Percentiles rank a stretch among this genome's conserved stretches.
Evolutionary conservation across 1,140 invertebrate genomes (phyloP).

Genomic region (Callitettix versicolor): DNA sequence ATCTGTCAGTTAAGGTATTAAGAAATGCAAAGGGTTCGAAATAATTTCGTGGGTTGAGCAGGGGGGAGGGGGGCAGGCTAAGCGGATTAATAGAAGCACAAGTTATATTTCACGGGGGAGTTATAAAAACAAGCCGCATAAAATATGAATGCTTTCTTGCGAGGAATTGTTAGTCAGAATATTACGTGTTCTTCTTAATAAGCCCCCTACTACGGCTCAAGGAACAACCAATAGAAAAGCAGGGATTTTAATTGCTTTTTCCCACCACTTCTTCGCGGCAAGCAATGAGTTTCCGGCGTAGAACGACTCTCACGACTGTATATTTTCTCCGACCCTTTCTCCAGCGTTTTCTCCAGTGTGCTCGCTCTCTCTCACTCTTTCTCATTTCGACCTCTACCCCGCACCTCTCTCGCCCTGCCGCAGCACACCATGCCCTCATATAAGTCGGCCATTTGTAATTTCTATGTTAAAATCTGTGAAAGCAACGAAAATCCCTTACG

Average conservation of each 20-base stretch:
- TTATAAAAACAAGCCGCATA: conserved; percentile 13
- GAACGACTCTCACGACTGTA: conserved; percentile 10
- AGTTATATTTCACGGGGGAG: conserved; percentile 11
- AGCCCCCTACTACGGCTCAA: conserved; percentile 9
- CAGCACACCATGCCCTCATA: conserved; percentile 12
- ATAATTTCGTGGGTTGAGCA: too few relatives aligned
- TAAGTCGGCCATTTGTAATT: conserved; percentile 24
- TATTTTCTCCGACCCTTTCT: conserved; percentile 15
- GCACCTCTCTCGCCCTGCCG: background rate
- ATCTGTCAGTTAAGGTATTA: too few relatives aligned
- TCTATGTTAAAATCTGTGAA: conserved; percentile 23
- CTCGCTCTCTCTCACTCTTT: conserved; percentile 11
- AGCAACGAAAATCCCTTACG: conserved; percentile 19
- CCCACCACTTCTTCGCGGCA: conserved; percentile 14
- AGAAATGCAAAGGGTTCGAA: too few relatives aligned
- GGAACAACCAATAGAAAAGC: conserved; percentile 15
- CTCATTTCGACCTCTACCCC: conserved; percentile 5
- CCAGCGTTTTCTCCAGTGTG: conserved; percentile 3
- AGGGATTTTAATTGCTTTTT: conserved; percentile 21
- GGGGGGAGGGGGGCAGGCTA: background rate
- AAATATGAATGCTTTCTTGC: conserved; percentile 19
- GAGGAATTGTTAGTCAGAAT: conserved; percentile 6
- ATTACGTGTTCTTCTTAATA: conserved; percentile 2
- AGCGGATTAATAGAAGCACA: conserved; percentile 16
- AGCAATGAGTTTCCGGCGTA: conserved; percentile 2